Evolutionary conservation across 2,888 invertebrate genomes (phyloP).

Genomic region (Synanthedon myopaeformis): DNA sequence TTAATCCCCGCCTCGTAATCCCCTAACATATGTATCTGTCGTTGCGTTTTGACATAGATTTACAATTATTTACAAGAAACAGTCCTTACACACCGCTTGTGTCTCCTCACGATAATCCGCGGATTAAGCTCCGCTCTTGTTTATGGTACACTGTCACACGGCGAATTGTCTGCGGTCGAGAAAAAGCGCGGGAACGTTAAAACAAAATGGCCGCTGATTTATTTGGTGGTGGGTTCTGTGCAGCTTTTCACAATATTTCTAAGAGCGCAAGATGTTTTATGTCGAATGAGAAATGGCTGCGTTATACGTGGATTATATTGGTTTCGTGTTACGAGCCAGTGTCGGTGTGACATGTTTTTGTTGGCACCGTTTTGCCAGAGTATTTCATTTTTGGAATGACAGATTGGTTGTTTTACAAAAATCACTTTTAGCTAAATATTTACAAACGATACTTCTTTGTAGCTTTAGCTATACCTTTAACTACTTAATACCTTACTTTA

Average conservation of each 20-base stretch:
- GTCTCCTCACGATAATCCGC: constrained; percentile 53
- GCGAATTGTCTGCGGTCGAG: constrained; percentile 55
- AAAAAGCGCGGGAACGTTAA: constrained; percentile 46
- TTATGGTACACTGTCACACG: constrained; percentile 49
- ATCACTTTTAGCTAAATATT: constrained; percentile 1
- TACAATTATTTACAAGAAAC: constrained; percentile 68
- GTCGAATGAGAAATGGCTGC: constrained; percentile 50
- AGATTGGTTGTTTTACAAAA: not conserved
- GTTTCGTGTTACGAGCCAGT: constrained; percentile 23
- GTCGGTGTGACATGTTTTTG: constrained; percentile 38
- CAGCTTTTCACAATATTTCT: constrained; percentile 59
- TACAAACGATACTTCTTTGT: no score
- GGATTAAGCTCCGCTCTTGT: constrained; percentile 54
- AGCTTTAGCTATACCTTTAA: no score
- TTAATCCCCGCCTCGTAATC: constrained; percentile 56
- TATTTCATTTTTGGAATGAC: constrained; percentile 13
- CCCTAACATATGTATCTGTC: constrained; percentile 66
- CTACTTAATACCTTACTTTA: no score
- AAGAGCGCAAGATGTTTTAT: constrained; percentile 60
- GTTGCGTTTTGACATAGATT: constrained; percentile 68
- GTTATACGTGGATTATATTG: constrained; percentile 37
- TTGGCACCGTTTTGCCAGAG: constrained; percentile 35
- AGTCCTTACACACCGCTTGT: constrained; percentile 44
- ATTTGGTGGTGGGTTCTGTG: constrained; percentile 28
- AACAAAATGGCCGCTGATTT: constrained; percentile 58